These are phyloP conservation scores for Sebastes schlegelii DNA, from an alignment of 2,113 vertebrate genomes.

Conservation along the genomic window DNA sequence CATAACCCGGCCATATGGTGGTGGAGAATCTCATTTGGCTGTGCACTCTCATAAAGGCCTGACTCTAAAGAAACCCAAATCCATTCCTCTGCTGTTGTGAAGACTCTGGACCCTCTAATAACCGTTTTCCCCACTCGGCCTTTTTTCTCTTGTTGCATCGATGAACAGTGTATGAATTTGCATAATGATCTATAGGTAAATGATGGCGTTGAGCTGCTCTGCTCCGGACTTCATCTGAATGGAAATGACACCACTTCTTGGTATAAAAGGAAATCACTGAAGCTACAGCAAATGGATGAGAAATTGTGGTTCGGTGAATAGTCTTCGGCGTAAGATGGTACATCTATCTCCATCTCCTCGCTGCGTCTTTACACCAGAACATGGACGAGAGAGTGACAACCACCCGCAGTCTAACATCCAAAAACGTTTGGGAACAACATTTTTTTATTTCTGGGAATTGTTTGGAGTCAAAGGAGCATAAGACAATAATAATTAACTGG, in stretches of 20 bases:
- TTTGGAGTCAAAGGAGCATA: constrained; percentile 92
- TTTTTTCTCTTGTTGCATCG: constrained; percentile 58
- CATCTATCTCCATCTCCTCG: constrained; percentile 38
- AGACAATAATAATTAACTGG: constrained; percentile 78
- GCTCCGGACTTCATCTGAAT: constrained; percentile 71
- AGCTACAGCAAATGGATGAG: constrained; percentile 51
- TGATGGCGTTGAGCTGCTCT: constrained; percentile 49
- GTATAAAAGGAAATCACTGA: constrained; percentile 62
- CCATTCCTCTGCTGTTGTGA: constrained; percentile 52
- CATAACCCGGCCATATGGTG: constrained; percentile 65
- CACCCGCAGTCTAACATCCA: constrained; percentile 67
- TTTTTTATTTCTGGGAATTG: constrained; percentile 99
- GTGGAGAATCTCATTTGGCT: constrained; percentile 68
- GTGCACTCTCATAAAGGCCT: constrained; percentile 49
- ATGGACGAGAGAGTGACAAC: constrained; percentile 46
- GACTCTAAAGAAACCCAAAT: constrained; percentile 44
- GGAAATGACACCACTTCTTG: constrained; percentile 69
- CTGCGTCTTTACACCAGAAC: background rate
- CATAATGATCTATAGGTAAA: constrained; percentile 76
- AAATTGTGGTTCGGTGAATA: constrained; percentile 44
- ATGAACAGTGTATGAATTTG: constrained; percentile 67
- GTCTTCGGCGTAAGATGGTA: background rate
- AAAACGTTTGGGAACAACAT: constrained; percentile 93
- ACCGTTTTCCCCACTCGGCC: constrained; percentile 26
- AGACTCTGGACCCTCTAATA: constrained; percentile 51